phyloP scores from a whole-genome alignment of 2,113 vertebrate species.

The Ochotona curzoniae region DNA sequence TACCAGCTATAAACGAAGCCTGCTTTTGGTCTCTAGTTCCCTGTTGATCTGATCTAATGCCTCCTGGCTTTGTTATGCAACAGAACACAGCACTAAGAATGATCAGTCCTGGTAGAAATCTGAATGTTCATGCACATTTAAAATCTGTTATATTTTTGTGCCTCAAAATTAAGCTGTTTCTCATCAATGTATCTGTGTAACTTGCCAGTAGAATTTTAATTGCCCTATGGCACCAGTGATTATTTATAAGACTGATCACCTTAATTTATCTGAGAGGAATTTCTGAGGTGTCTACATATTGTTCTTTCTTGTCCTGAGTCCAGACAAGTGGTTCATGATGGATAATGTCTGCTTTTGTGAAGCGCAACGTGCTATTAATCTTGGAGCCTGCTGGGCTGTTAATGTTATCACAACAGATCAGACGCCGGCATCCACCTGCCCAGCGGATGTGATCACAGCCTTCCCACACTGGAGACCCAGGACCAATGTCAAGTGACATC shows the following conservation, averaged over 20 bases:
- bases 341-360: background rate
- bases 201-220: background rate
- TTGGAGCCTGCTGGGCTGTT: conserved; percentile 60
- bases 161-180: background rate
- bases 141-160: background rate
- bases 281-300: background rate
- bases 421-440: conserved; percentile 65
- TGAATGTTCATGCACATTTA: background rate
- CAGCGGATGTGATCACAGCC: conserved; percentile 55
- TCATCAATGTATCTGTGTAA: background rate
- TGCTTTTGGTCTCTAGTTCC: background rate
- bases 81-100: background rate
- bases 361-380: conserved; percentile 61
- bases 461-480: conserved; percentile 65
- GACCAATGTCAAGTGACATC: conserved; percentile 55
- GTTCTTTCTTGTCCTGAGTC: background rate
- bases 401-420: conserved; percentile 68
- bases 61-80: background rate
- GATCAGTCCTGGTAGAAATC: background rate
- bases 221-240: background rate
- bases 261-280: background rate
- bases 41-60: background rate
- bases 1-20: background rate
- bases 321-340: conserved; percentile 55
- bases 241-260: background rate